These are phyloP conservation scores for Meriones psammophilus DNA, from an alignment of 2,797 vertebrate genomes.

Conservation along the genomic window DNA sequence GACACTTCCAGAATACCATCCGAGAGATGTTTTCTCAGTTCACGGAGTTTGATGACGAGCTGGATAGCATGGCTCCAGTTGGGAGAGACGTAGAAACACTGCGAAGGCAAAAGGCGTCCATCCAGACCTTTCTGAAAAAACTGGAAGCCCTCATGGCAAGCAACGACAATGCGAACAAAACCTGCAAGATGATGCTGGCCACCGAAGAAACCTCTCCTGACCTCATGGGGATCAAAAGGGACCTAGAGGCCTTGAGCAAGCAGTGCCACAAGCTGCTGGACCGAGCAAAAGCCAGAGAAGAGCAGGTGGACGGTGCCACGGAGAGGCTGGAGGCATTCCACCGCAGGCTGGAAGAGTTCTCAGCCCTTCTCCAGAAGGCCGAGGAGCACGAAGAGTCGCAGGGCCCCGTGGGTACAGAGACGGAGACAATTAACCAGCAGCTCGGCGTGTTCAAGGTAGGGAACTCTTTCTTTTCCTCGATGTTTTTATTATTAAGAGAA, in stretches of 20 bases:
- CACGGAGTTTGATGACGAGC: constrained; percentile 97
- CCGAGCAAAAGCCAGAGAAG: constrained; percentile 93
- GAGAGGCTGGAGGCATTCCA: constrained; percentile 93
- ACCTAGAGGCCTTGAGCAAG: constrained; percentile 96
- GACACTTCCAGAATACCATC: constrained; percentile 97
- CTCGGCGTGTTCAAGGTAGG: constrained; percentile 96
- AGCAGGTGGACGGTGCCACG: constrained; percentile 91
- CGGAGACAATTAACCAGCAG: constrained; percentile 97
- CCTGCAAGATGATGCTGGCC: constrained; percentile 95
- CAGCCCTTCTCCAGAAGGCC: constrained; percentile 88
- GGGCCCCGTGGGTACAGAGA: constrained; percentile 97
- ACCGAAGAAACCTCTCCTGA: constrained; percentile 96
- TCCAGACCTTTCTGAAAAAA: constrained; percentile 92
- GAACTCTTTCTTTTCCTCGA: background rate
- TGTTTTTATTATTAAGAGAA: constrained; percentile 52
- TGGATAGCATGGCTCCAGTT: constrained; percentile 95
- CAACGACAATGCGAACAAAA: constrained; percentile 93
- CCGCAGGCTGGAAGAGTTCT: constrained; percentile 90
- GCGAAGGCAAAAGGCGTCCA: constrained; percentile 90
- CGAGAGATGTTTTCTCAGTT: constrained; percentile 97
- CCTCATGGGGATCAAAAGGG: constrained; percentile 95
- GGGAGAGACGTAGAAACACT: constrained; percentile 91
- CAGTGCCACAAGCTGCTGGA: constrained; percentile 97
- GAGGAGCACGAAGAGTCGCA: constrained; percentile 95
- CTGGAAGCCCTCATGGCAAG: constrained; percentile 93